phyloP scores from a whole-genome alignment of 1,140 invertebrate genomes.

The Ceratina calcarata region DNA sequence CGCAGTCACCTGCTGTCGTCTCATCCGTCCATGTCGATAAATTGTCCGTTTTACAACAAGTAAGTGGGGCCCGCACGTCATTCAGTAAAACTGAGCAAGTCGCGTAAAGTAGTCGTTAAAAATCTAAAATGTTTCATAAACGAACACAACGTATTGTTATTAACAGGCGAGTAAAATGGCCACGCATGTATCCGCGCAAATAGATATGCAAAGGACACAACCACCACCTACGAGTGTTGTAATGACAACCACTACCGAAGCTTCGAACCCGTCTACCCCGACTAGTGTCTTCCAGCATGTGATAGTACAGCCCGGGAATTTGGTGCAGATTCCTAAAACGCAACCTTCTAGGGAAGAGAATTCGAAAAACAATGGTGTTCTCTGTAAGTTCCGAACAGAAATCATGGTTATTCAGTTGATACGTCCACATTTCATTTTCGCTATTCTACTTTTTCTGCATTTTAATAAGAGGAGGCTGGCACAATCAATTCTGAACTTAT shows the following conservation, averaged over 20 bases:
- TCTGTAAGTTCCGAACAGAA: conserved; percentile 70
- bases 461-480: background rate
- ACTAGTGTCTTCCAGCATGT: conserved; percentile 84
- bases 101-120: background rate
- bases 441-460: background rate
- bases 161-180: conserved; percentile 71
- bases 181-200: conserved; percentile 67
- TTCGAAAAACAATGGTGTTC: conserved; percentile 74
- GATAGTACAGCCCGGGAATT: conserved; percentile 87
- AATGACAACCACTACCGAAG: conserved; percentile 74
- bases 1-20: conserved; percentile 70
- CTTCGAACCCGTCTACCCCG: conserved; percentile 73
- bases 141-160: background rate
- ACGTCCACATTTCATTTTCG: background rate
- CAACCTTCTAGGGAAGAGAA: conserved; percentile 71
- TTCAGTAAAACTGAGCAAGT: background rate
- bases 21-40: conserved; percentile 75
- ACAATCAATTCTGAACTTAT: no score
- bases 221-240: conserved; percentile 73
- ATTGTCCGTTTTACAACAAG: conserved; percentile 73
- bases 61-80: conserved; percentile 48
- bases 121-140: background rate
- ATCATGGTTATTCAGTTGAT: background rate
- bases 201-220: conserved; percentile 71
- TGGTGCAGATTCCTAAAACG: conserved; percentile 83